Percentiles rank a stretch among this genome's conserved stretches.
Conservation (phyloP, 2,113 vertebrate species). For the Hippolais icterina region DNA sequence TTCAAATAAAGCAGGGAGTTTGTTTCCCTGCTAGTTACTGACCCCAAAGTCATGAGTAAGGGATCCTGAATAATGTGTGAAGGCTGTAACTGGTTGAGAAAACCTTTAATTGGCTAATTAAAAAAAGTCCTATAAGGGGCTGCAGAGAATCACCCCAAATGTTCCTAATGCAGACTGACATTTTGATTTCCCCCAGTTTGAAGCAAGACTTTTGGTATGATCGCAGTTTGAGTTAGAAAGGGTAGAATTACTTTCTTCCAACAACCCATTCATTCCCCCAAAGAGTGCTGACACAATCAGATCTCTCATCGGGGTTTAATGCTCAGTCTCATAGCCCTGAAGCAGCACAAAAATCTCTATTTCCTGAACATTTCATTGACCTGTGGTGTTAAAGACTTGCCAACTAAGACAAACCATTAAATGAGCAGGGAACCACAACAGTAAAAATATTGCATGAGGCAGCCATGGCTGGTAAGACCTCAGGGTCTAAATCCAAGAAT, state of each 20-base stretch:
- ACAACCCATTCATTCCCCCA: slow-evolving; percentile 28
- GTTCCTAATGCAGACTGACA: slow-evolving; percentile 54
- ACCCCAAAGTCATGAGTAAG: slow-evolving; percentile 50
- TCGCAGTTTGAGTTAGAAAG: not conserved
- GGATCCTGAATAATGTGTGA: slow-evolving; percentile 45
- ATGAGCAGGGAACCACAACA: slow-evolving; percentile 37
- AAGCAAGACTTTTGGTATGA: slow-evolving; percentile 23
- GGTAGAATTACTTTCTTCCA: slow-evolving; percentile 44
- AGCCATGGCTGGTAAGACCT: not conserved
- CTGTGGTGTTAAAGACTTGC: not conserved
- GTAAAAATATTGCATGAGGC: not conserved
- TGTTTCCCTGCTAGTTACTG: slow-evolving; percentile 20
- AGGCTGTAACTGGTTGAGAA: slow-evolving; percentile 33
- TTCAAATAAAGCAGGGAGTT: slow-evolving; percentile 27
- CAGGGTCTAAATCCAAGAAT: not conserved
- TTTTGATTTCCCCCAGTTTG: slow-evolving; percentile 48
- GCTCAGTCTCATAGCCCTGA: slow-evolving; percentile 17
- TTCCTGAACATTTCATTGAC: slow-evolving; percentile 1
- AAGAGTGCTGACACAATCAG: slow-evolving; percentile 42
- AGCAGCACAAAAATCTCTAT: slow-evolving; percentile 40
- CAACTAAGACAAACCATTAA: slow-evolving; percentile 35
- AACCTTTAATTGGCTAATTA: slow-evolving; percentile 61
- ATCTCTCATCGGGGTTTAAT: slow-evolving; percentile 18
- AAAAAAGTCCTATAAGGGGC: slow-evolving; percentile 43
- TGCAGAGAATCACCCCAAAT: slow-evolving; percentile 44